phyloP scores from a whole-genome alignment of 2,797 vertebrate genomes.

The Chromobotia macracanthus region DNA sequence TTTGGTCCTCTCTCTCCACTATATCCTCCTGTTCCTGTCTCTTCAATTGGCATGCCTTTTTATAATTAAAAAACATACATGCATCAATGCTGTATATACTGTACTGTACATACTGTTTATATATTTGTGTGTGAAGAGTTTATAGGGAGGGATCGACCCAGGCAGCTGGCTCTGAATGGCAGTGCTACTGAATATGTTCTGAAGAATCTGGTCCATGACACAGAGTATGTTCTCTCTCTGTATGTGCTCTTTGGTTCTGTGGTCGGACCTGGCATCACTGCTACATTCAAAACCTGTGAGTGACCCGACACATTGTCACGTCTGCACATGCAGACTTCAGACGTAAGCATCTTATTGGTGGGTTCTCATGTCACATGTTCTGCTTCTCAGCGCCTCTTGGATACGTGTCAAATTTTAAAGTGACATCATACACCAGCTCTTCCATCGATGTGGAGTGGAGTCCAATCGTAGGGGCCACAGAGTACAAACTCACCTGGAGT shows the following conservation, averaged over 20 bases:
- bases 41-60: not conserved
- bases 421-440: constrained; percentile 79
- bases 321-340: not conserved
- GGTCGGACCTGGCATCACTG: constrained; percentile 85
- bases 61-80: not conserved
- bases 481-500: constrained; percentile 87
- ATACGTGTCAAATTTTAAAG: constrained; percentile 87
- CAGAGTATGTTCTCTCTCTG: constrained; percentile 86
- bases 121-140: constrained; percentile 75
- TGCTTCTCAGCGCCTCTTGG: constrained; percentile 79
- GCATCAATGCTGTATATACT: not conserved
- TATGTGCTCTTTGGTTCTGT: constrained; percentile 85
- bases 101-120: not conserved
- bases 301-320: constrained; percentile 25
- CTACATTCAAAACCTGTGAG: constrained; percentile 88
- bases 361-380: not conserved
- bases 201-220: constrained; percentile 81
- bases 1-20: too few relatives aligned
- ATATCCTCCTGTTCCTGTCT: not conserved
- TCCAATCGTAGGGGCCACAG: constrained; percentile 82
- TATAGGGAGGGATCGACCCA: constrained; percentile 79
- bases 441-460: constrained; percentile 86
- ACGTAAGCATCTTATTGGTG: not conserved
- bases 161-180: constrained; percentile 81
- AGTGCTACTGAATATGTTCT: constrained; percentile 77